Evolutionary conservation across 2,888 invertebrate species (phyloP), one percentile per base, ranked within the genome.

Genomic region (Hypomecis punctinalis): DNA sequence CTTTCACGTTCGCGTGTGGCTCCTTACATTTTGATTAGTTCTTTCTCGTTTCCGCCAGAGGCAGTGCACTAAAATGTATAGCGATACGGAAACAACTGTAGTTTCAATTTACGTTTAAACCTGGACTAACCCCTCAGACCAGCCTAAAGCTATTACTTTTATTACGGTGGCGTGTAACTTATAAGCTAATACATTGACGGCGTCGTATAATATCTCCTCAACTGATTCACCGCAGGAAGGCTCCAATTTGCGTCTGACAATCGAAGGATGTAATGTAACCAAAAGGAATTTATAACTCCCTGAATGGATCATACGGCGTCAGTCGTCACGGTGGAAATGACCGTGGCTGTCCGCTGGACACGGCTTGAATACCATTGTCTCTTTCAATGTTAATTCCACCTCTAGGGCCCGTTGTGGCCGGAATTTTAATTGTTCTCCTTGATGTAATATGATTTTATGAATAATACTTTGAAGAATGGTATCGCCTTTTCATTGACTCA

Each of bases 261-360:
- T 90, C 88, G 85, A 87, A 90, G 91, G 91, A 91, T 90, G 88
- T 85, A 79, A 61, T 60, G 43, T 68, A 67, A 64, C 75, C 77
- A 71, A 75, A 83, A 83, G 84, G 85, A 87, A 86, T 86, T 86
- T 84, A 85, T 88, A 82, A 78, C 81, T 75, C 80, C 71, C 72
- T 74, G 64, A 73, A 69, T 57, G 66, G 56, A 65, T 67, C 67
- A 67, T 62, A 68, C 57, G 59, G 58, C 47, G 63, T 62, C 58
- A 61, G 23, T 55, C 47, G 63, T 62, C 58, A 61, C 65, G 62
- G 76, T 77, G 76, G 75, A 82, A 80, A 81, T 86, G 84, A 88
- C 88, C 80, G 85, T 85, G 83, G 84, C 83, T 81, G 83, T 81
- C 89, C 85, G 82, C 82, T 81, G 83, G 81, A 90, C 85, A 82